A percentile compares a stretch with the other conserved stretches of the same genome.
Conservation (phyloP, 2,113 vertebrate species). For the Geococcyx californianus region DNA sequence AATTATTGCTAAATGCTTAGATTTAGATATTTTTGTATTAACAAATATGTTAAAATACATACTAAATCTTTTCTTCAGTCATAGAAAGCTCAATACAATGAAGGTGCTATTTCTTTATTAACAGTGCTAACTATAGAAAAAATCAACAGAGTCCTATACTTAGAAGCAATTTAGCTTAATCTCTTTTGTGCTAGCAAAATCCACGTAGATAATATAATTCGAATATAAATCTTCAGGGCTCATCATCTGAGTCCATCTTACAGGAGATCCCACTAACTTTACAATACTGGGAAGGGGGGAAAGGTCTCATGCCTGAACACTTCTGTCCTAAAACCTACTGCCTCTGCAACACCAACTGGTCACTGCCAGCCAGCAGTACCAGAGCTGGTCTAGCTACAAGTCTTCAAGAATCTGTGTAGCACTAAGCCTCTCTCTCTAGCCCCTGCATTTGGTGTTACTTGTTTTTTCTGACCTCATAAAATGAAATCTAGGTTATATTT, state of each 20-base stretch:
- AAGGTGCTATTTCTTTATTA: neutral
- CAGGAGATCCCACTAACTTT: neutral
- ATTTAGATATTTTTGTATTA: neutral
- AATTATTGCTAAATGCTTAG: neutral
- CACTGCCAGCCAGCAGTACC: accelerated
- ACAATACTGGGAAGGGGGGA: neutral
- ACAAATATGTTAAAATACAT: conserved; percentile 13
- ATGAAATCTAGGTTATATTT: neutral
- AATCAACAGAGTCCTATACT: conserved; percentile 17
- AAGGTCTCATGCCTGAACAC: neutral
- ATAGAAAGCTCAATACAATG: neutral
- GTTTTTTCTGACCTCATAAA: neutral
- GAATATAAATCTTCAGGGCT: neutral
- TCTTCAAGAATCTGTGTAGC: neutral
- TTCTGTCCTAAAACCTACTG: neutral
- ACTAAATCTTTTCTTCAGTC: neutral
- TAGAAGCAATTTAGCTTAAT: conserved; percentile 12
- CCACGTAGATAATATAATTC: neutral
- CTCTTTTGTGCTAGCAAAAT: neutral
- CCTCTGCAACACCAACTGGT: neutral
- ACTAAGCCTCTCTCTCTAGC: neutral
- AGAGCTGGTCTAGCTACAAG: neutral
- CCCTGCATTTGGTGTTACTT: neutral
- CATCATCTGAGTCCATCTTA: neutral
- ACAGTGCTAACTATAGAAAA: conserved; percentile 2